These are phyloP conservation scores for Brachypodius melanocephalos DNA, from an alignment of 2,113 vertebrate genomes.

Conservation along the genomic window DNA sequence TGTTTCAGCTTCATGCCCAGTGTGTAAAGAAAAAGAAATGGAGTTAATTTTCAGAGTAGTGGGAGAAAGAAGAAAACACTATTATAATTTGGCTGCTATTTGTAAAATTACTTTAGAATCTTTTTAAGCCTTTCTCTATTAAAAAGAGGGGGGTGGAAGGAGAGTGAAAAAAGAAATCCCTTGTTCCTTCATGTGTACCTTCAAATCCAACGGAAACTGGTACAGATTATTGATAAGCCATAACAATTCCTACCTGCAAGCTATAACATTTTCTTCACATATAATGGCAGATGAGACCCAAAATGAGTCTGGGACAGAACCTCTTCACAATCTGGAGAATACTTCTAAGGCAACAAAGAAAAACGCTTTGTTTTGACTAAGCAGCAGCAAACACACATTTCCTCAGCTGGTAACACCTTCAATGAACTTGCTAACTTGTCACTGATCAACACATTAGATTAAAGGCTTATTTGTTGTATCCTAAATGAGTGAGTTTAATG, in stretches of 20 bases:
- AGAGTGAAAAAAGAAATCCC: background rate
- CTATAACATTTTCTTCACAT: background rate
- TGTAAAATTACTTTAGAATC: background rate
- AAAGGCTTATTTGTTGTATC: constrained; percentile 7
- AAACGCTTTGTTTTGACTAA: background rate
- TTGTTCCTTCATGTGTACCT: background rate
- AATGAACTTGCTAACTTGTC: background rate
- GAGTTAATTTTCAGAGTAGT: background rate
- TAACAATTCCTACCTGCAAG: background rate
- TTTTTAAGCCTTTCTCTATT: background rate
- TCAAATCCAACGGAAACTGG: background rate
- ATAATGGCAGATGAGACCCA: background rate
- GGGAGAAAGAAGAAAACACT: background rate
- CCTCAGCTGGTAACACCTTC: background rate
- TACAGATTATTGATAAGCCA: background rate
- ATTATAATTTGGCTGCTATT: background rate
- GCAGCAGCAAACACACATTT: background rate
- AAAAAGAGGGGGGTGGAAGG: rapidly evolving
- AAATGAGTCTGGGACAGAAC: background rate
- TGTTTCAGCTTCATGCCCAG: background rate
- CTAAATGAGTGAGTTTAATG: constrained; percentile 3
- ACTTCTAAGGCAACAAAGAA: background rate
- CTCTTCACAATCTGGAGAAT: background rate
- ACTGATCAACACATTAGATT: constrained; percentile 23
- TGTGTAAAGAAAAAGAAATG: background rate